Evolutionary conservation across 2,888 invertebrate genomes (phyloP), one percentile per base, ranked within the genome.

Genomic region (Thecophora atra): DNA sequence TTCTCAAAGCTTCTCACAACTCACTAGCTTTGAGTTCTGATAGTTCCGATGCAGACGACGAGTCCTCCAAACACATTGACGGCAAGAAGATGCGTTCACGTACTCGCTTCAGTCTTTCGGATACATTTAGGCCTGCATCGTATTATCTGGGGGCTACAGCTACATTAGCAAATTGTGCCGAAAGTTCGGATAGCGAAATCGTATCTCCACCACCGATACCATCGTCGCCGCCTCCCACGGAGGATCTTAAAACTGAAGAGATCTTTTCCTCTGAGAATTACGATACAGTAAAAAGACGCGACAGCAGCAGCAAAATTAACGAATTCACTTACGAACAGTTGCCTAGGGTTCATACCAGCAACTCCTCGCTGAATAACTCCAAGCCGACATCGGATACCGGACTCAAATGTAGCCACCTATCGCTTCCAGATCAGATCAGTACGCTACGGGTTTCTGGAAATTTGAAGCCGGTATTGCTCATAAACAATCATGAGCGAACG

Each of bases 51-150:
- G 92, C 93, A 2, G 95, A 95, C 79, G 94, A 95, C 81, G 95
- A 95, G 85, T 91, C 91, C 0, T 91, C 92, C 3, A 94, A 93
- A 85, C 93, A 95, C 77, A 86, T 91, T 67, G 91, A 92, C 77
- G 89, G 89, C 0, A 87, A 91, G 56, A 90, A 91, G 74, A 88
- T 91, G 52, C 91, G 93, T 2, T 89, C 92, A 60, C 92, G 94
- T 79, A 90, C 91, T 0, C 89, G 95, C 77, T 94, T 95, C 82
- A 95, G 95, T 85, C 88, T 95, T 72, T 95, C 95, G 1, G 95
- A 96, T 82, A 95, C 93, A 1, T 96, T 95, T 82, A 88, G 95
- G 70, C 95, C 95, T 0, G 95, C 95, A 0, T 95, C 95, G 0
- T 96, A 95, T 82, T 96, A 95, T 83, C 84, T 95, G 58, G 92